Base-by-base conservation (phyloP, 92 coral and sea anemone species). In the Heliopora coerulea region DNA sequence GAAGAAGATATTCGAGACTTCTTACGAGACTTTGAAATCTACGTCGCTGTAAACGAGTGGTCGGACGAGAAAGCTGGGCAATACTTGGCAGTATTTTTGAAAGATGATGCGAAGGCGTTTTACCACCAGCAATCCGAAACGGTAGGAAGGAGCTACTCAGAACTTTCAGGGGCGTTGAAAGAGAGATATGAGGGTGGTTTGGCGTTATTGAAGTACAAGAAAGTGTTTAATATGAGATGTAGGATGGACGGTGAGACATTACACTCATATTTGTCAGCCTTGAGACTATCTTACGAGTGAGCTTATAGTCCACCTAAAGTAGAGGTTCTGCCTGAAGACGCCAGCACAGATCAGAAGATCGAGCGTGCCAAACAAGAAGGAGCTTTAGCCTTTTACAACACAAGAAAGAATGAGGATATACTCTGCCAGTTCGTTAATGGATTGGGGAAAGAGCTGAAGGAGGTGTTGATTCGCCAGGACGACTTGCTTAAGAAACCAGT, bases 181-280 rank as follows among this genome's bases (percentile, higher is more conserved):
- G 79, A 69, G 64, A 78, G 87, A 63, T 83, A 83, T 41, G 83
- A 78, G 78, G 82, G 79, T 39, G 83, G 86, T 42, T 68, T 83
- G 66, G 83, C 83, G 14, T 74, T 83, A 72, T 56, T 83, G 30
- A 83, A 78, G 57, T 83, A 83, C 63, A 83, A 78, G 83, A 82
- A 68, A 25, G 78, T n/a, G 0, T 77, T 70, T 30, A 58, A 69
- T 28, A 40, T 46, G 9, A 57, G 83, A 28, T 27, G 18, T 59
- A 39, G 60, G 13, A 37, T 41, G 25, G 83, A 83, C 50, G 87
- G 83, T 35, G 86, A 82, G 62, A 65, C 81, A 18, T 48, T 83
- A 12, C 87, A 78, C 59, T 78, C 83, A 80, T 72, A 79, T 62
- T 65, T 79, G 77, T 74, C 84, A 0, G 81, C 66, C 26, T 74